Percentiles rank a stretch among this genome's conserved stretches.
Conservation (phyloP, 1,140 invertebrate species). For the Drosophila bocqueti region DNA sequence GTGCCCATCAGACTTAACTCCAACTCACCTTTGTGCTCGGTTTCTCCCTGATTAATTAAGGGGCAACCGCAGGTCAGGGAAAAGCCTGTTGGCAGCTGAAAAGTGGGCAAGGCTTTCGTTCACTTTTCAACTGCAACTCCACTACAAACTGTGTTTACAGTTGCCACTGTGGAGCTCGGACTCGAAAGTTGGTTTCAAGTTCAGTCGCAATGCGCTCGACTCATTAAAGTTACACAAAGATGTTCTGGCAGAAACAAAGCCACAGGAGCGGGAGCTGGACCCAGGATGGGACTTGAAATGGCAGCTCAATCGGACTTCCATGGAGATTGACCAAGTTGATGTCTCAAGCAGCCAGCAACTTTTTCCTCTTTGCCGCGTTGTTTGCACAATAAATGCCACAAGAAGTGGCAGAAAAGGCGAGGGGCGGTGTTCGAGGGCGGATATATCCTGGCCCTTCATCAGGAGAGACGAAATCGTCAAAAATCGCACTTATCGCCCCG, state of each 20-base stretch:
- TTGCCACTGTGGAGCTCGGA: constrained; percentile 41
- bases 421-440: neutral
- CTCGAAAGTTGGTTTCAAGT: constrained; percentile 49
- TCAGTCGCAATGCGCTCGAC: constrained; percentile 57
- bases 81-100: constrained; percentile 28
- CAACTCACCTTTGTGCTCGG: constrained; percentile 25
- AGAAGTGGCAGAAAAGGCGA: constrained; percentile 18
- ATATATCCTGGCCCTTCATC: constrained; percentile 58
- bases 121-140: constrained; percentile 22
- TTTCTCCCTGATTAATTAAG: constrained; percentile 49
- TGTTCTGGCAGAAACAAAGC: constrained; percentile 26
- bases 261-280: constrained; percentile 10
- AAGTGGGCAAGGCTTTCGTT: constrained; percentile 26
- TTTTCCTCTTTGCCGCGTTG: constrained; percentile 48
- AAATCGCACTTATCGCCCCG: constrained; percentile 78
- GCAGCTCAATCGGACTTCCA: constrained; percentile 55
- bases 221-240: constrained; percentile 70
- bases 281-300: constrained; percentile 18
- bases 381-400: constrained; percentile 69
- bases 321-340: constrained; percentile 46
- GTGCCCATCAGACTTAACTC: constrained; percentile 4
- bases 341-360: constrained; percentile 64
- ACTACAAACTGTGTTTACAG: constrained; percentile 57
- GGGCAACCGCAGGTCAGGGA: constrained; percentile 16
- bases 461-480: constrained; percentile 73